Percentiles rank a stretch among this genome's conserved stretches.
Conservation (phyloP, 2,113 vertebrate species). For the Cyphomyrus discorhynchus region DNA sequence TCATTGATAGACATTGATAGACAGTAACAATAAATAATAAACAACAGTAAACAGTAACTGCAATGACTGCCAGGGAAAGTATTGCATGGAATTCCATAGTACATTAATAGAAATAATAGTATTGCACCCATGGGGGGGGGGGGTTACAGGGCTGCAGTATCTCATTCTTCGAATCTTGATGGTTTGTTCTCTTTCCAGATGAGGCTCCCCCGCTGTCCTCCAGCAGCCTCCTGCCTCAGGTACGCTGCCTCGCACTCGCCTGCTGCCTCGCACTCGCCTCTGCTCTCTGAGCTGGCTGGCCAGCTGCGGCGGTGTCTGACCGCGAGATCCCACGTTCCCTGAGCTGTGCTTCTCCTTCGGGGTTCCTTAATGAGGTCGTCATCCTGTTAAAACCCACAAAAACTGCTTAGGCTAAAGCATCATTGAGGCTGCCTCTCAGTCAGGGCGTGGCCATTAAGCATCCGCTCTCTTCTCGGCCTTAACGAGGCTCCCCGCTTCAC, state of each 20-base stretch:
- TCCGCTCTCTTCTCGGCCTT: neutral
- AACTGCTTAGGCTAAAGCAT: neutral
- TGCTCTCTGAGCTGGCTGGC: neutral
- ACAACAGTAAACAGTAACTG: neutral
- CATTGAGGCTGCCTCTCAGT: neutral
- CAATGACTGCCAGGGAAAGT: neutral
- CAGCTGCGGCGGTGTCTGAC: neutral
- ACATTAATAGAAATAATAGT: neutral
- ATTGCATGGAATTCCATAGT: neutral
- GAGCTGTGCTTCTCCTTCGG: neutral
- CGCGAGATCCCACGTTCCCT: neutral
- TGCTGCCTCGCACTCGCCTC: neutral
- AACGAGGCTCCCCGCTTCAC: neutral
- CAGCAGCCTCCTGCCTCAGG: slow-evolving; percentile 64
- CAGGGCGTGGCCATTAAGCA: neutral
- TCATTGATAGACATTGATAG: neutral
- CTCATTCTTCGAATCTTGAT: neutral
- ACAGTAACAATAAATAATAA: neutral
- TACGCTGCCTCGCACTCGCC: slow-evolving; percentile 15
- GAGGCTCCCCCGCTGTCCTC: slow-evolving; percentile 47
- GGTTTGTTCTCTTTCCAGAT: slow-evolving; percentile 41
- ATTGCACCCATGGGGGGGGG: neutral
- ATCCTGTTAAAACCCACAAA: neutral
- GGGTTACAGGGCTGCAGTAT: neutral
- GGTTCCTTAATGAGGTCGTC: neutral